Conservation (phyloP, 2,888 invertebrate species). For the Hetaerina titia region DNA sequence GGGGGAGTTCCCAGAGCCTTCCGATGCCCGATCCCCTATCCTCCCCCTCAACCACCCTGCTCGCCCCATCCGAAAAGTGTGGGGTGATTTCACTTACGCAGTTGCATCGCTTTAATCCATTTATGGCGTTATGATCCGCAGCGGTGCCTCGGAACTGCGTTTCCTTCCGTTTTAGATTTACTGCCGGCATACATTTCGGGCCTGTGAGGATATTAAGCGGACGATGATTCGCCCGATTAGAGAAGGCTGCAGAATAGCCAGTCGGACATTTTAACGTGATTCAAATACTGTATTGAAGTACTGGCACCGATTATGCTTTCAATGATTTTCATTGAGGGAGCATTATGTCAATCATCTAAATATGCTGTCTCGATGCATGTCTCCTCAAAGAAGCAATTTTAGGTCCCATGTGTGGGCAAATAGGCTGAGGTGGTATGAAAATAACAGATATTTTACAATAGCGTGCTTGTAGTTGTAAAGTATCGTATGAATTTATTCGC, state of each 20-base stretch:
- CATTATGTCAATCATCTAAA: neutral
- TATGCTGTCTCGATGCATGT: neutral
- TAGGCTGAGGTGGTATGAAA: too few relatives aligned
- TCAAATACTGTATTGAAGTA: neutral
- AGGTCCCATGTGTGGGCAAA: neutral
- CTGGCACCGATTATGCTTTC: neutral
- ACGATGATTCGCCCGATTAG: conserved; percentile 37
- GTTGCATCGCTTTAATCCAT: conserved; percentile 50
- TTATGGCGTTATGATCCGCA: conserved; percentile 52
- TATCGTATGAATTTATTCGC: too few relatives aligned
- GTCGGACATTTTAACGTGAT: neutral
- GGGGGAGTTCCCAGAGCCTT: neutral
- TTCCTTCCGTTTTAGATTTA: conserved; percentile 55
- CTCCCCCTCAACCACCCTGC: neutral
- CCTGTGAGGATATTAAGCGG: conserved; percentile 34
- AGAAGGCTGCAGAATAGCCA: neutral
- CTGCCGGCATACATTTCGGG: conserved; percentile 37
- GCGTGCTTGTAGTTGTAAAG: too few relatives aligned
- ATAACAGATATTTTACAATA: too few relatives aligned
- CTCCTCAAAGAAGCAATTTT: neutral
- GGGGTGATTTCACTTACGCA: conserved; percentile 55
- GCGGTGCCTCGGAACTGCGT: conserved; percentile 8
- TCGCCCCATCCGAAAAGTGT: neutral
- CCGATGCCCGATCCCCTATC: neutral
- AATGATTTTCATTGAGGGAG: neutral